A percentile compares a stretch with the other conserved stretches of the same genome.
Evolutionary conservation across 1,140 invertebrate species (phyloP).

Genomic region (Cryptotermes secundus): DNA sequence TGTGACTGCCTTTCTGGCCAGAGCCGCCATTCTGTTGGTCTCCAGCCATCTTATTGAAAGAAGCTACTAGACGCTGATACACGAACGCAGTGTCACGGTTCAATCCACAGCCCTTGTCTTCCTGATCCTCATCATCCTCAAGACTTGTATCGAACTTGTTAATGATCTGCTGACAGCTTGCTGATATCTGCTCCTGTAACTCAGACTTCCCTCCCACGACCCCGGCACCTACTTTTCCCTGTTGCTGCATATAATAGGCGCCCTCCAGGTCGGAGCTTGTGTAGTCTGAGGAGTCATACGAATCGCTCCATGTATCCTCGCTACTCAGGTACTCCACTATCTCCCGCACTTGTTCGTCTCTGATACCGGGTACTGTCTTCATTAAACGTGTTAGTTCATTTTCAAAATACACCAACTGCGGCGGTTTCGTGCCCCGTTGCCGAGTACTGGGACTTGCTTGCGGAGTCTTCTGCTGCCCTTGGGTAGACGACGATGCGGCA

Average conservation of each 20-base stretch:
- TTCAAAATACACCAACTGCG: conserved; percentile 83
- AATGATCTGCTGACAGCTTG: conserved; percentile 84
- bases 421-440: conserved; percentile 59
- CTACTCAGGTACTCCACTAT: conserved; percentile 45
- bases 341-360: conserved; percentile 75
- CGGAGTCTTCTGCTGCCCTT: conserved; percentile 48
- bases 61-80: conserved; percentile 79
- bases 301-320: conserved; percentile 90
- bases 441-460: conserved; percentile 27
- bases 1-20: conserved; percentile 25
- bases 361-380: conserved; percentile 88
- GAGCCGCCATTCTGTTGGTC: conserved; percentile 45
- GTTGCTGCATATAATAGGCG: conserved; percentile 52
- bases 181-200: conserved; percentile 80
- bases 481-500: conserved; percentile 61
- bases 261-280: conserved; percentile 85
- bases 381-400: conserved; percentile 84
- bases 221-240: conserved; percentile 76
- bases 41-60: conserved; percentile 70
- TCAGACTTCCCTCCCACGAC: conserved; percentile 53
- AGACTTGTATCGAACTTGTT: conserved; percentile 72
- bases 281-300: conserved; percentile 87
- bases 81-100: conserved; percentile 75
- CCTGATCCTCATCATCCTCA: conserved; percentile 51
- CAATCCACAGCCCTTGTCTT: conserved; percentile 52